Base-by-base conservation (phyloP, 2,888 invertebrate species). In the Bellardia pandia region DNA sequence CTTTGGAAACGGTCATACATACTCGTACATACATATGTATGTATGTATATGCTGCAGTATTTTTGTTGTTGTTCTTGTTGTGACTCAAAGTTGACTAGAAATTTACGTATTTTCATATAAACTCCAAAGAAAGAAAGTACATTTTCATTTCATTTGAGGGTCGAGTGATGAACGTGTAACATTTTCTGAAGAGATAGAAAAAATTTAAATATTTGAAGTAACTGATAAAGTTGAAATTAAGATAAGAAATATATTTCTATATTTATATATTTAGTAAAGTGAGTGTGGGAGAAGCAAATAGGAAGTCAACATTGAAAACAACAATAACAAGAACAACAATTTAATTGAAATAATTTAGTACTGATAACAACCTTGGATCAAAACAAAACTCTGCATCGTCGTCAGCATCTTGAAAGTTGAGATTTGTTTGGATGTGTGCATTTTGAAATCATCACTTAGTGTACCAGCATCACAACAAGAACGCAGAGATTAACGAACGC, bases 121-220 rank as follows among this genome's bases (percentile, higher is more conserved):
- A 81, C 60, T 62, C 11, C 11, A 6, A 23, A 53, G 51, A 64
- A 74, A 58, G 68, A 69, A 66, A 66, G 58, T 74, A 13, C 51
- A 60, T 80, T 71, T 76, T 68, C 42, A 72, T 81, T 85, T 86
- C 84, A 85, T 81, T 88, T 85, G 72, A 64, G 76, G 56, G 62
- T 81, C 76, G 68, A 42, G 80, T 64, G 66, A 81, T 58, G 62
- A 87, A 81, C 86, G 84, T 87, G 74, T 74, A 84, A 81, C 77
- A 81, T 72, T 60, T 72, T 45, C 68, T 68, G 33, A 68, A 62
- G 51, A 64, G 14, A 40, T 53, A 66, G 16, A 62, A 68, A 69
- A 33, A 51, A 30, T 69, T 40, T 51, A 62, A 74, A 56, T 56
- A 72, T 45, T 53, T 74, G 23, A 68, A 74, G n/a, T 42, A 56